A percentile compares a stretch with the other conserved stretches of the same genome.
Evolutionary conservation across 1,140 invertebrate genomes (phyloP).

Genomic region (Plodia interpunctella): DNA sequence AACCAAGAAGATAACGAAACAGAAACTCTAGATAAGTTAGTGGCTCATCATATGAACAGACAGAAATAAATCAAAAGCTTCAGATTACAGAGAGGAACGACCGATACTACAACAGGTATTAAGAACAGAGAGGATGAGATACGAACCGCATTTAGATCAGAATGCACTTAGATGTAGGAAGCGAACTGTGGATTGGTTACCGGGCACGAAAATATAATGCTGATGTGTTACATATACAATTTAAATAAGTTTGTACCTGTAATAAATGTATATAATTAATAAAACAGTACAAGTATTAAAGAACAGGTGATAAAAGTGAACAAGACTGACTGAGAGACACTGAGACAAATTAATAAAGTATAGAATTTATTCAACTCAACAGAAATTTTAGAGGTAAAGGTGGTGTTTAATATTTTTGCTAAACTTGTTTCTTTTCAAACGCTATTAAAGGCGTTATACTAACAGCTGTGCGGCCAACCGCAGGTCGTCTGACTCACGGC

Average conservation of each 20-base stretch:
- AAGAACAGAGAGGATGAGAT: background rate
- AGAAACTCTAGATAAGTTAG: too few relatives aligned
- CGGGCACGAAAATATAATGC: background rate
- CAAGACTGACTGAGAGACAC: too few relatives aligned
- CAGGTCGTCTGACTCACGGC: conserved; percentile 1
- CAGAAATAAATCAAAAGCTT: background rate
- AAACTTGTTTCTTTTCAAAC: background rate
- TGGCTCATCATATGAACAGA: too few relatives aligned
- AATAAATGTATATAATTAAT: too few relatives aligned
- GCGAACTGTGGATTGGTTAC: background rate
- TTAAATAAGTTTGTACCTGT: too few relatives aligned
- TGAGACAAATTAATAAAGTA: too few relatives aligned
- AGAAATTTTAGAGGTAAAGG: too few relatives aligned
- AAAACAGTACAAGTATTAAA: too few relatives aligned
- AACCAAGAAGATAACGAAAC: too few relatives aligned
- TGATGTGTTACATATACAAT: background rate
- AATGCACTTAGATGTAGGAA: conserved; percentile 14
- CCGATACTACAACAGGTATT: background rate
- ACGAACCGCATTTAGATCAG: conserved; percentile 12
- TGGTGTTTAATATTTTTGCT: background rate
- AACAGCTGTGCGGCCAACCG: conserved; percentile 4
- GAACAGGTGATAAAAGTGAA: too few relatives aligned
- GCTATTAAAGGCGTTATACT: conserved; percentile 9
- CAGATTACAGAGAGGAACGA: background rate
- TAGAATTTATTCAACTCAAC: too few relatives aligned